Conservation (phyloP, 2,113 vertebrate species). For the Orthonyx spaldingii region DNA sequence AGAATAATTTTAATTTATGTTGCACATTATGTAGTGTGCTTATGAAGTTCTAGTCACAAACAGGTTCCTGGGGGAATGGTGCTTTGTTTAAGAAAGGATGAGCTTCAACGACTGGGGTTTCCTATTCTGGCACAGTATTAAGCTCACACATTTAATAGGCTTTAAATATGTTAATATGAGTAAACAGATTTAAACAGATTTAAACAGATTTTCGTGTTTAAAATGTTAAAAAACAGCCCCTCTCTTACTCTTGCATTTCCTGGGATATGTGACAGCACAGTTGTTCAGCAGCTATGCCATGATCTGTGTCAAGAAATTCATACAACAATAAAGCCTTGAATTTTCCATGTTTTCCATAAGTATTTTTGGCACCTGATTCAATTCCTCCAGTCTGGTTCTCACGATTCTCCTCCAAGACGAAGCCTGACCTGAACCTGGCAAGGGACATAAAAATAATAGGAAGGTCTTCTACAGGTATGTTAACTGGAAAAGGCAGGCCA, state of each 20-base stretch:
- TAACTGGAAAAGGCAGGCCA: not conserved
- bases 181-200: not conserved
- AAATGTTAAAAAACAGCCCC: not conserved
- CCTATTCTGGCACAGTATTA: not conserved
- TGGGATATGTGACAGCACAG: not conserved
- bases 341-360: not conserved
- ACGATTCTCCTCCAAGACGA: not conserved
- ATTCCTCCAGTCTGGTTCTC: not conserved
- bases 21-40: not conserved
- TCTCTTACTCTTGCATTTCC: not conserved
- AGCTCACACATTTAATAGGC: not conserved
- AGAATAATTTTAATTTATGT: not conserved
- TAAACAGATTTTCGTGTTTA: not conserved
- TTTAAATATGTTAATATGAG: not conserved
- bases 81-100: not conserved
- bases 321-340: not conserved
- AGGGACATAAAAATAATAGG: not conserved
- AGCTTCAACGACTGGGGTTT: not conserved
- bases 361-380: not conserved
- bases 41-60: not conserved
- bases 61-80: not conserved
- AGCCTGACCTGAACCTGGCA: not conserved
- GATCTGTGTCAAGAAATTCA: not conserved
- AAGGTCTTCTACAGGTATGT: not conserved
- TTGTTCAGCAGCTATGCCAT: not conserved